Percentiles rank a stretch among this genome's conserved stretches.
phyloP scores from a whole-genome alignment of 1,140 invertebrate genomes.

The Araneus ventricosus region DNA sequence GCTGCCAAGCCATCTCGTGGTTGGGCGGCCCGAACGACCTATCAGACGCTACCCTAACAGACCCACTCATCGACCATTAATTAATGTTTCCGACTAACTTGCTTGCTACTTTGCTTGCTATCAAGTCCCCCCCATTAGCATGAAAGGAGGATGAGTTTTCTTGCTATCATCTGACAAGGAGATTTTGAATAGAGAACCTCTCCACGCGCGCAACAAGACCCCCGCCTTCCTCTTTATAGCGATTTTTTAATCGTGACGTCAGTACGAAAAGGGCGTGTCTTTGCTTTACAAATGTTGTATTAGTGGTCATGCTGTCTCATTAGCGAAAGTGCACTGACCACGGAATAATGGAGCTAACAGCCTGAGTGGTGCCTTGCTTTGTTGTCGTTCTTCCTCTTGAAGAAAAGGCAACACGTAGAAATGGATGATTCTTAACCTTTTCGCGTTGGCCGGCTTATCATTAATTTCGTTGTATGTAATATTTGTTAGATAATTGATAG shows the following conservation, averaged over 20 bases:
- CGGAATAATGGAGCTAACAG: not conserved
- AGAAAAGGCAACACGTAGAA: not conserved
- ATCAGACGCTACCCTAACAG: not conserved
- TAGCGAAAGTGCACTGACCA: not conserved
- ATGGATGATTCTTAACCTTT: too few relatives aligned
- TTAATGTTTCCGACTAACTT: conserved; percentile 58
- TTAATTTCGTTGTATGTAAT: too few relatives aligned
- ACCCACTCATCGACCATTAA: conserved; percentile 37
- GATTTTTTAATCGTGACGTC: conserved; percentile 22
- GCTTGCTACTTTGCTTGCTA: conserved; percentile 56
- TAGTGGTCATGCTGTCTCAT: conserved; percentile 21
- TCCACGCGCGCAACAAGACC: not conserved
- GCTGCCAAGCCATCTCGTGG: conserved; percentile 43
- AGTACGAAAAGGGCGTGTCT: not conserved
- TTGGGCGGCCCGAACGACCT: not conserved
- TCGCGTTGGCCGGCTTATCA: too few relatives aligned
- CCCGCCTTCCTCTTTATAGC: not conserved
- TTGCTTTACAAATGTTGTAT: conserved; percentile 10
- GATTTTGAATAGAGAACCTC: conserved; percentile 18
- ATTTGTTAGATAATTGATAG: too few relatives aligned
- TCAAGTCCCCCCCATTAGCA: conserved; percentile 47
- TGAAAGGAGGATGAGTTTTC: conserved; percentile 56
- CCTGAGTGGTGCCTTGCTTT: not conserved
- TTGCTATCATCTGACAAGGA: conserved; percentile 46
- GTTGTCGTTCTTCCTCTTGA: not conserved